A percentile compares a stretch with the other conserved stretches of the same genome.
phyloP scores from a whole-genome alignment of 2,888 invertebrate species.

The Galeopsomyia nigrocyanea region DNA sequence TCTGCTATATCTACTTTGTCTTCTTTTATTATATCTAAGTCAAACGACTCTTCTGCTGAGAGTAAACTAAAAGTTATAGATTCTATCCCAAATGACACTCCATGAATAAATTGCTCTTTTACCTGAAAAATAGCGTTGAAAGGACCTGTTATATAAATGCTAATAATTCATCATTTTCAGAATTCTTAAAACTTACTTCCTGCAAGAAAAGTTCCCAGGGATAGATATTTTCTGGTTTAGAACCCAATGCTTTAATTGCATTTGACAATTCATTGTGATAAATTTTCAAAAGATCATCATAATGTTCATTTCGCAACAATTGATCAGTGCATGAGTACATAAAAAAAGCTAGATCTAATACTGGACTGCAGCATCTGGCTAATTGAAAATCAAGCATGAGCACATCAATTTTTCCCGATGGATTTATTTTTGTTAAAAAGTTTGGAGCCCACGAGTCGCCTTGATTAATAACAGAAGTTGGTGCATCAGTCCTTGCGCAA shows the following conservation, averaged over 20 bases:
- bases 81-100: slow-evolving; percentile 75
- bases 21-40: slow-evolving; percentile 73
- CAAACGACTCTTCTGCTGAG: slow-evolving; percentile 73
- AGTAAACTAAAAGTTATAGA: slow-evolving; percentile 73
- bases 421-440: slow-evolving; percentile 72
- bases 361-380: slow-evolving; percentile 72
- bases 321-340: slow-evolving; percentile 76
- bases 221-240: slow-evolving; percentile 73
- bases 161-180: slow-evolving; percentile 30
- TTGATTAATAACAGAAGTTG: slow-evolving; percentile 74
- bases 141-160: neutral
- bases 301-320: slow-evolving; percentile 72
- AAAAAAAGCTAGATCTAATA: slow-evolving; percentile 74
- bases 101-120: slow-evolving; percentile 73
- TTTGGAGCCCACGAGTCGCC: slow-evolving; percentile 86
- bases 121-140: slow-evolving; percentile 40
- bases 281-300: slow-evolving; percentile 73
- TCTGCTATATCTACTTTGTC: slow-evolving; percentile 74
- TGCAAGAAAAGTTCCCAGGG: slow-evolving; percentile 70
- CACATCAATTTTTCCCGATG: slow-evolving; percentile 62
- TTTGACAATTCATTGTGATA: slow-evolving; percentile 74
- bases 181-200: slow-evolving; percentile 62
- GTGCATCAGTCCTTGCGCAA: slow-evolving; percentile 62
- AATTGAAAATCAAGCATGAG: slow-evolving; percentile 81
- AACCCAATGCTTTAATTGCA: slow-evolving; percentile 74